Evolutionary conservation across 1,140 invertebrate species (phyloP), one percentile per base, ranked within the genome.

Genomic region (Pachyrhynchus sulphureomaculatus): DNA sequence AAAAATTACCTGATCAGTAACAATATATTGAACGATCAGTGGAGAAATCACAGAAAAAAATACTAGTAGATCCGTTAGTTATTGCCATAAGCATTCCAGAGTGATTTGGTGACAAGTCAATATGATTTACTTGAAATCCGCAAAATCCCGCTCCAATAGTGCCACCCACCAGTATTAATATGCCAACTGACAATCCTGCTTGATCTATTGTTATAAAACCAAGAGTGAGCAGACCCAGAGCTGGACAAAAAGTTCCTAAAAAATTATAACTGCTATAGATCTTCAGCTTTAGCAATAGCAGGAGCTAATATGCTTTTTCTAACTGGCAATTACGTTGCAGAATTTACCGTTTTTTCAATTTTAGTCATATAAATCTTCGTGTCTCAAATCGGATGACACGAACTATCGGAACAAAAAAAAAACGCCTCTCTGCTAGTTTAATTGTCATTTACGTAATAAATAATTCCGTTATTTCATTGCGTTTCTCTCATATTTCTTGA

Each of bases 71-170:
- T n/a, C 88, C 86, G 73, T 92, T 93, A 32, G 88, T 89, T 13
- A 92, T 78, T 4, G 89, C 88, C 85, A 90, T 88, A 62, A 90
- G 73, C 0, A 82, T 82, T n/a, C 88, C 86, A 15, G 88, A 87
- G 75, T 81, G 84, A 75, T 85, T 87, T 6, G 86, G 86, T 0
- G 88, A 82, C 47, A 92, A 79, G 69, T 91, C 88, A 15, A 91
- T 80, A 68, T 89, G 86, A 68, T 89, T 90, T 2, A 83, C 73
- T 55, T 79, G 73, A 52, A 76, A 88, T 2, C 91, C 92, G 34
- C 88, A 85, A 57, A 86, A 89, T 18, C 84, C 80, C 12, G 87
- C 87, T 9, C 89, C 86, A 64, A 91, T 91, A 0, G 90, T 76
- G 0, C 88, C 86, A 10, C 93, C 89, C 17, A 88, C 86, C 5